These are phyloP conservation scores for Umimayanthus chanpuru DNA, from an alignment of 92 coral and sea anemone species.

Conservation along the genomic window DNA sequence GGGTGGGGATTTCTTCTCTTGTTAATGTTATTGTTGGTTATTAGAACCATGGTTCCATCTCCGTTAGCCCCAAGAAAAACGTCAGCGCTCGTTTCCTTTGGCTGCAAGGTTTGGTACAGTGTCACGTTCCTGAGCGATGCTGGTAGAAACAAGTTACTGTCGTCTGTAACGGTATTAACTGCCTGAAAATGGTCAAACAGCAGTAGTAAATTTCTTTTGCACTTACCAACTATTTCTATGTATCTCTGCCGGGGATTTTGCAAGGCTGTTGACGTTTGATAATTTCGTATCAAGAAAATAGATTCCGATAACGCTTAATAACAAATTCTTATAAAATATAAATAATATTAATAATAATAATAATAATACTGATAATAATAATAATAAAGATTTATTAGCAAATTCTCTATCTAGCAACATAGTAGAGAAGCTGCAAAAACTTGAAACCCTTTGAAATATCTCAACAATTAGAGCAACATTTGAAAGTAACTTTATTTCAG, in stretches of 20 bases:
- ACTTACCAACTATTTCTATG: neutral
- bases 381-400: no score
- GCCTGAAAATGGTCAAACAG: conserved; percentile 9
- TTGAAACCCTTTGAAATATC: no score
- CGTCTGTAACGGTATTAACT: neutral
- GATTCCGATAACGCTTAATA: no score
- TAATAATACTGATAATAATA: no score
- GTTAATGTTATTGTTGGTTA: neutral
- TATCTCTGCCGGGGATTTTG: neutral
- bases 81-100: conserved; percentile 7
- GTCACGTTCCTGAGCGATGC: conserved; percentile 1
- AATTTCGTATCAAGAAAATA: no score
- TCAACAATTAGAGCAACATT: no score
- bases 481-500: no score
- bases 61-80: neutral
- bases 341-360: no score
- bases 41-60: conserved; percentile 1
- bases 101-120: neutral
- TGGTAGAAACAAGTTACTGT: neutral
- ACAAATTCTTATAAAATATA: no score
- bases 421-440: no score
- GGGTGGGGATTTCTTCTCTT: neutral
- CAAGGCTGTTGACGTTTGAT: neutral
- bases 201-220: neutral
- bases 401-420: no score